Percentiles rank a stretch among this genome's conserved stretches.
These are phyloP conservation scores for Pica pica DNA, from an alignment of 2,113 vertebrate species.

Conservation along the genomic window DNA sequence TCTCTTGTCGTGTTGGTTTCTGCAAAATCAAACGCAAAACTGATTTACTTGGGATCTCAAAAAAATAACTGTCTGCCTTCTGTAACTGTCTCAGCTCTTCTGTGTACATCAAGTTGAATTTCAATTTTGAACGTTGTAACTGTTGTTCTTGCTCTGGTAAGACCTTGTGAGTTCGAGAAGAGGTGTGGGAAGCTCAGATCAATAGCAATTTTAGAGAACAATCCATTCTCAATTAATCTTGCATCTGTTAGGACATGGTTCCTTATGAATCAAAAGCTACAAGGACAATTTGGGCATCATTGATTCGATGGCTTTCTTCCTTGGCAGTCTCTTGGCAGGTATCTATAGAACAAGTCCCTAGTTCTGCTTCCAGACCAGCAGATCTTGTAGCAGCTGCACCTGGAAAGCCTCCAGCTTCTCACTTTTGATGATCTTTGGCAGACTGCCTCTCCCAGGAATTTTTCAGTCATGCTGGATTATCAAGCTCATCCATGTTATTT, in stretches of 20 bases:
- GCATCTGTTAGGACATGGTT: constrained; percentile 62
- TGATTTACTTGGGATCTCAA: constrained; percentile 52
- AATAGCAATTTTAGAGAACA: constrained; percentile 63
- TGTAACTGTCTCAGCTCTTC: constrained; percentile 46
- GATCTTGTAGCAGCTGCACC: constrained; percentile 69
- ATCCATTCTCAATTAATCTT: constrained; percentile 66
- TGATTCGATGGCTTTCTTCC: constrained; percentile 59
- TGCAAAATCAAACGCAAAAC: constrained; percentile 46
- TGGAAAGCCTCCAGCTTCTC: constrained; percentile 66
- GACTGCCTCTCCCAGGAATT: constrained; percentile 63
- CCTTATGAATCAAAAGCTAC: constrained; percentile 60
- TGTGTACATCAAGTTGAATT: constrained; percentile 46
- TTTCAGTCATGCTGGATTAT: constrained; percentile 68
- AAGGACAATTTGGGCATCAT: constrained; percentile 62
- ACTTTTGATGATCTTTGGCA: constrained; percentile 68
- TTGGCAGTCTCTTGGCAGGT: constrained; percentile 63
- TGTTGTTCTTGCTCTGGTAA: constrained; percentile 50
- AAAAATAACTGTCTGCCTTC: constrained; percentile 48
- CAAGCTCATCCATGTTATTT: constrained; percentile 62
- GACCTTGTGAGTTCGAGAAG: constrained; percentile 46
- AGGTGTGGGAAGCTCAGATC: constrained; percentile 50
- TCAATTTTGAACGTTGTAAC: constrained; percentile 13
- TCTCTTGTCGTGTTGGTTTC: constrained; percentile 45
- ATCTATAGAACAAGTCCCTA: constrained; percentile 63
- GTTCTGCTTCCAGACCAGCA: constrained; percentile 62